These are phyloP conservation scores for Zaprionus camerounensis DNA, from an alignment of 1,140 invertebrate genomes.

Conservation along the genomic window DNA sequence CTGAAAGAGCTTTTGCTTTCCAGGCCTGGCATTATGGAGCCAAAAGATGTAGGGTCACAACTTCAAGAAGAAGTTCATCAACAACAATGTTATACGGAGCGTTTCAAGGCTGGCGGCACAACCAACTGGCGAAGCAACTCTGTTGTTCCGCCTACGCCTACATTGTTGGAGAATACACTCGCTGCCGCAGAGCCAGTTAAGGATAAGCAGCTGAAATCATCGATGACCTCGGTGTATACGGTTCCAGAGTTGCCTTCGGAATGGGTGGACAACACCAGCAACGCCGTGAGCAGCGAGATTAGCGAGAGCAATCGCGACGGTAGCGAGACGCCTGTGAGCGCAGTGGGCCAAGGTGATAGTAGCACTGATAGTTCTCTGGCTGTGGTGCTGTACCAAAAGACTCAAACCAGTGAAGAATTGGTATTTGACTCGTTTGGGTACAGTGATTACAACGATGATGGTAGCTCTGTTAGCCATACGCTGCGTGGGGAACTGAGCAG, in stretches of 20 bases:
- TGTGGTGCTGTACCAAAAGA: conserved; percentile 40
- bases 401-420: conserved; percentile 22
- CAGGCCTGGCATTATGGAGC: conserved; percentile 1
- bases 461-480: background rate
- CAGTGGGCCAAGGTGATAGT: background rate
- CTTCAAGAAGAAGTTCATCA: background rate
- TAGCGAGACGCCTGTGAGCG: background rate
- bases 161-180: background rate
- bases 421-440: background rate
- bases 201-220: background rate
- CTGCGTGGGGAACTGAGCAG: background rate
- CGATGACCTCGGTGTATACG: background rate
- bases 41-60: background rate
- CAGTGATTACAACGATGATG: background rate
- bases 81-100: background rate
- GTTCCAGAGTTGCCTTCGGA: background rate
- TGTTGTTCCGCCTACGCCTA: background rate
- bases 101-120: conserved; percentile 56
- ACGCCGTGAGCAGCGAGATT: background rate
- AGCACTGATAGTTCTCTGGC: conserved; percentile 23
- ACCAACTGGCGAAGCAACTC: background rate
- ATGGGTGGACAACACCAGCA: background rate
- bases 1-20: conserved; percentile 41
- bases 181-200: no score
- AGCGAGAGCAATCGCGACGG: background rate